Percentiles rank a stretch among this genome's conserved stretches.
These are phyloP conservation scores for Maconellicoccus hirsutus DNA, from an alignment of 1,140 invertebrate species.

Conservation along the genomic window DNA sequence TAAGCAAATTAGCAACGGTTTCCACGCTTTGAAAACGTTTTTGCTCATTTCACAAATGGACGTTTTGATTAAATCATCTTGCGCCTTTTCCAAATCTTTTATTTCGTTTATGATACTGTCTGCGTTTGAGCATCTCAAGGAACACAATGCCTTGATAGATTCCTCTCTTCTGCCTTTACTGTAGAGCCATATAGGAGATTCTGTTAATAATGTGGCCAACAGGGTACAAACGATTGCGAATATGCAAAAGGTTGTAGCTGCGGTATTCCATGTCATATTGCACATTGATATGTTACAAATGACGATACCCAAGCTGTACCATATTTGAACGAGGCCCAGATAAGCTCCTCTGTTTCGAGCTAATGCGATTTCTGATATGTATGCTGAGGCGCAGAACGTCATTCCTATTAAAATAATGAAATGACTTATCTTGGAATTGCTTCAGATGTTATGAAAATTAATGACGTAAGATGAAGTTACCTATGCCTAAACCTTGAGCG, in stretches of 20 bases:
- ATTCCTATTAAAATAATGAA: slow-evolving; percentile 6
- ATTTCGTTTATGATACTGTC: slow-evolving; percentile 29
- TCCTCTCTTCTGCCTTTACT: slow-evolving; percentile 29
- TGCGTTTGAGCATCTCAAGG: slow-evolving; percentile 23
- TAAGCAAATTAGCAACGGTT: too few species aligned
- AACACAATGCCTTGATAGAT: slow-evolving; percentile 28
- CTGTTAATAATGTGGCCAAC: slow-evolving; percentile 37
- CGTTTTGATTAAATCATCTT: too few species aligned
- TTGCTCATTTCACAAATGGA: too few species aligned
- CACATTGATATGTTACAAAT: slow-evolving; percentile 49
- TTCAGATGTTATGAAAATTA: too few species aligned
- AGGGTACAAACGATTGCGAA: slow-evolving; percentile 33
- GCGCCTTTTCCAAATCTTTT: too few species aligned
- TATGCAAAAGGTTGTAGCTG: slow-evolving; percentile 45
- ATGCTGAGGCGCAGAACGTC: not conserved
- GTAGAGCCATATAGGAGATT: slow-evolving; percentile 44
- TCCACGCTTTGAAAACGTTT: too few species aligned
- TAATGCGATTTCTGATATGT: slow-evolving; percentile 15
- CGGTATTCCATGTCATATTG: slow-evolving; percentile 43
- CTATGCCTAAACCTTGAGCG: too few species aligned
- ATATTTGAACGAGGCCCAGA: slow-evolving; percentile 6
- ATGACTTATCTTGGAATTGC: too few species aligned
- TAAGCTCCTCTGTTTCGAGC: not conserved
- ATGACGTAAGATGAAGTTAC: too few species aligned
- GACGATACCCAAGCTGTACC: slow-evolving; percentile 27